phyloP scores from a whole-genome alignment of 1,140 invertebrate genomes.

The Aricia agestis region DNA sequence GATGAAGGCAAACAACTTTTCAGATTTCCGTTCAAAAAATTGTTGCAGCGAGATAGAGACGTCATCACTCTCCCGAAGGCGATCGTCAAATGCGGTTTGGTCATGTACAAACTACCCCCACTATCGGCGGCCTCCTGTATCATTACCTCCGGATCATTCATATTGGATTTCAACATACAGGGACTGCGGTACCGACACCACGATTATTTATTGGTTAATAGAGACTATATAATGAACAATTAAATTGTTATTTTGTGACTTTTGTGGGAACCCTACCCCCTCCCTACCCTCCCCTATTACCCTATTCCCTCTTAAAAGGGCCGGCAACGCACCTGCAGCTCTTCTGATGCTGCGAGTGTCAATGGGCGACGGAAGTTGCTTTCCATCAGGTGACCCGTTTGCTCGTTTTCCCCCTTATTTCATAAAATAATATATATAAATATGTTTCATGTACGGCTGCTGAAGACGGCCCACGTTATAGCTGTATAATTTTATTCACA shows the following conservation, averaged over 20 bases:
- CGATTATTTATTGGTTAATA: constrained; percentile 58
- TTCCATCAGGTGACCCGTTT: too few species aligned
- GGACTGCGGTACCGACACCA: constrained; percentile 59
- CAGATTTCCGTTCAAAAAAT: constrained; percentile 65
- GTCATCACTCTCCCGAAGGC: constrained; percentile 56
- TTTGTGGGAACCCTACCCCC: too few species aligned
- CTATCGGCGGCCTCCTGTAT: constrained; percentile 56
- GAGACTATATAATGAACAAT: background rate
- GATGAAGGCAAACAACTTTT: background rate
- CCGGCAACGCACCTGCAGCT: too few species aligned
- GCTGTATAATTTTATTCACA: constrained; percentile 27
- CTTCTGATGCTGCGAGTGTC: too few species aligned
- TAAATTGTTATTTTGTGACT: background rate
- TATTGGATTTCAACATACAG: constrained; percentile 67
- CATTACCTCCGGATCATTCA: constrained; percentile 63
- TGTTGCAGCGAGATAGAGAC: constrained; percentile 52
- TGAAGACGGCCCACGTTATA: too few species aligned
- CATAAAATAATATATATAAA: too few species aligned
- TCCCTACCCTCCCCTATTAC: too few species aligned
- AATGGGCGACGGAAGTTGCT: too few species aligned
- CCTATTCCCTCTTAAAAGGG: too few species aligned
- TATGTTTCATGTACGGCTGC: too few species aligned
- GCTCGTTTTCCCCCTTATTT: too few species aligned
- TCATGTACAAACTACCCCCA: constrained; percentile 66
- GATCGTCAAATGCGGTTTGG: constrained; percentile 60